Percentiles rank a stretch among this genome's conserved stretches.
Conservation (phyloP, 2,797 vertebrate genomes). For the Brotula barbata region DNA sequence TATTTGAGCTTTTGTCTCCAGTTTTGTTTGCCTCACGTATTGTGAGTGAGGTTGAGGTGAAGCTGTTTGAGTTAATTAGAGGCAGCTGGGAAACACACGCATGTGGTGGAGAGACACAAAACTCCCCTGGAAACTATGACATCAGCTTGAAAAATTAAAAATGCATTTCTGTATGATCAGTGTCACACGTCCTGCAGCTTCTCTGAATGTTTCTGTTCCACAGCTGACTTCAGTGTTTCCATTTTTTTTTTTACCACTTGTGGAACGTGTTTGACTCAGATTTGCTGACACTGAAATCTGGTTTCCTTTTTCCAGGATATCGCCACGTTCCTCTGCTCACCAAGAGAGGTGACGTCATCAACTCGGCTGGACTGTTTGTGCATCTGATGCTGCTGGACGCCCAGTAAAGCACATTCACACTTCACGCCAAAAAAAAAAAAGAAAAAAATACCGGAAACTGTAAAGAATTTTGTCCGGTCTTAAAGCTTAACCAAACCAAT, state of each 20-base stretch:
- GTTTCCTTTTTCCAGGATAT: slow-evolving; percentile 81
- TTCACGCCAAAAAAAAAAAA: no score
- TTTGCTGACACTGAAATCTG: slow-evolving; percentile 29
- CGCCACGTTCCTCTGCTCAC: slow-evolving; percentile 91
- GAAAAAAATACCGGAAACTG: not conserved
- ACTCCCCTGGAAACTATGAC: no score
- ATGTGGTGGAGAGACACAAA: no score
- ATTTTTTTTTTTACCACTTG: not conserved
- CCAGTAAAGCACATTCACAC: slow-evolving; percentile 36
- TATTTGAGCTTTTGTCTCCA: no score
- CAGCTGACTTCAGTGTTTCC: not conserved
- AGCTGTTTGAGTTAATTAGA: no score
- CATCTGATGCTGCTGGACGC: slow-evolving; percentile 79
- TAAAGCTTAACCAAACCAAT: slow-evolving; percentile 21
- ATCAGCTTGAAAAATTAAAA: no score
- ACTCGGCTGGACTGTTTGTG: slow-evolving; percentile 89
- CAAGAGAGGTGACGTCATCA: slow-evolving; percentile 83
- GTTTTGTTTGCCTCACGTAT: no score
- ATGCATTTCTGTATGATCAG: no score
- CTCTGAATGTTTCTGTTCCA: not conserved
- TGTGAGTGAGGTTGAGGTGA: no score
- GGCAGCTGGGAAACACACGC: no score
- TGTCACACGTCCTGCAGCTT: no score
- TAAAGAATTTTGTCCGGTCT: slow-evolving; percentile 4
- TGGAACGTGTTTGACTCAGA: not conserved